A percentile compares a stretch with the other conserved stretches of the same genome.
Conservation (phyloP, 2,797 vertebrate genomes). For the Silurus lanzhouensis region DNA sequence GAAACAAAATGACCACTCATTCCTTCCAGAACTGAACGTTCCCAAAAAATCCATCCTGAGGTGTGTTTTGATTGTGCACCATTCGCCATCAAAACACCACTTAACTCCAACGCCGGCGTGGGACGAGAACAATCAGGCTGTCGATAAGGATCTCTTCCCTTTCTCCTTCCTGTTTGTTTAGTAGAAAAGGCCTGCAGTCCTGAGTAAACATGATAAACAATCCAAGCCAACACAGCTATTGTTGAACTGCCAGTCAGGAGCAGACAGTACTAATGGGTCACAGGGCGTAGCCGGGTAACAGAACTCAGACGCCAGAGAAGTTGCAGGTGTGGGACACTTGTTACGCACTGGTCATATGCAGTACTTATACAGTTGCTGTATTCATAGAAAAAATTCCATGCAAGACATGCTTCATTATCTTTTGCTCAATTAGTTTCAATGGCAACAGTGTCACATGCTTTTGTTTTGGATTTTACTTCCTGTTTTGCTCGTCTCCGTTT, state of each 20-base stretch:
- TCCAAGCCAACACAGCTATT: conserved; percentile 38
- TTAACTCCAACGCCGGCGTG: conserved; percentile 4
- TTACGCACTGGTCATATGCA: neutral
- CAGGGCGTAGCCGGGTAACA: neutral
- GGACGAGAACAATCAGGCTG: conserved; percentile 53
- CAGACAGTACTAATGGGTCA: conserved; percentile 27
- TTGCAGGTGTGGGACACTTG: neutral
- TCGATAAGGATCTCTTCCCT: conserved; percentile 69
- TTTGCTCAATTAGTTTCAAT: neutral
- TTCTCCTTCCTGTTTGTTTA: conserved; percentile 71
- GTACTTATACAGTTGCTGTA: neutral
- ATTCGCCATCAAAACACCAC: conserved; percentile 31
- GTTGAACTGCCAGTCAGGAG: conserved; percentile 49
- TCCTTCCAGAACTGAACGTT: neutral
- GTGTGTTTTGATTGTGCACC: conserved; percentile 26
- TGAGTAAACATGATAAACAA: conserved; percentile 62
- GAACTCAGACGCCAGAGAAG: neutral
- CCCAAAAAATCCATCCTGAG: neutral
- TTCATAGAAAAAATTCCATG: neutral
- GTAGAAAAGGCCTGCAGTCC: conserved; percentile 49
- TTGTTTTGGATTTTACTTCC: neutral
- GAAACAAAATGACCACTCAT: neutral
- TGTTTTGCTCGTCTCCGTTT: neutral
- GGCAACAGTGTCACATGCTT: neutral
- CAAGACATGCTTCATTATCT: neutral